Evolutionary conservation across 2,888 invertebrate species (phyloP), one percentile per base, ranked within the genome.

Genomic region (Phania funesta): DNA sequence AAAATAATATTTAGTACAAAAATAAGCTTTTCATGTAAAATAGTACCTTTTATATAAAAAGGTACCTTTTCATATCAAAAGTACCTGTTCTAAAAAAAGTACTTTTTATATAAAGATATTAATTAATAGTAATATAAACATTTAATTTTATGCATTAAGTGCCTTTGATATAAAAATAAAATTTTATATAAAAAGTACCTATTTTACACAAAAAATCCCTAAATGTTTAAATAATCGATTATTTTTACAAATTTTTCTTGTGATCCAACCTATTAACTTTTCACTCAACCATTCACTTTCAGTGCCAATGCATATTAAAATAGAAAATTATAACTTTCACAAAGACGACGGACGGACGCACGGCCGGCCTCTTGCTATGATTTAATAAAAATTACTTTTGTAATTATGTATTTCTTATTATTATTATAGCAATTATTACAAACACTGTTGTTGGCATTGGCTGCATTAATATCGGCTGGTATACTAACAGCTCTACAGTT

Each of bases 401-500:
- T 65, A 35, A 54, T 70, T n/a, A 35, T 50, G n/a, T 48, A 46
- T n/a, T 54, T 5, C 16, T 7, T 8, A 8, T 44, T 70, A 22
- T 65, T 35, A 77, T 85, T 85, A 38, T 68, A 90, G 90, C 85
- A 86, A 83, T 83, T 88, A 83, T 26, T 88, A 67, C 87, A 90
- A 77, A 88, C 88, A 22, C 83, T 88, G 64, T 84, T 91, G 62
- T 83, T 91, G 76, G 86, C 84, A 7, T 67, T 88, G 76, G 90
- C 91, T 1, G 87, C 87, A 16, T 67, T 89, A 74, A 88, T 90
- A 84, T 90, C 90, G 60, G 90, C 90, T 46, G 86, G 89, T 71
- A 89, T 91, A 74, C 86, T 91, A 26, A 89, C 89, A 44, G 91
- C 89, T 2, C 85, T 91, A 50, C 91, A 91, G 86, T 90, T 91